Evolutionary conservation across 2,888 invertebrate genomes (phyloP).

Genomic region (Scrobipalpa atriplicella): DNA sequence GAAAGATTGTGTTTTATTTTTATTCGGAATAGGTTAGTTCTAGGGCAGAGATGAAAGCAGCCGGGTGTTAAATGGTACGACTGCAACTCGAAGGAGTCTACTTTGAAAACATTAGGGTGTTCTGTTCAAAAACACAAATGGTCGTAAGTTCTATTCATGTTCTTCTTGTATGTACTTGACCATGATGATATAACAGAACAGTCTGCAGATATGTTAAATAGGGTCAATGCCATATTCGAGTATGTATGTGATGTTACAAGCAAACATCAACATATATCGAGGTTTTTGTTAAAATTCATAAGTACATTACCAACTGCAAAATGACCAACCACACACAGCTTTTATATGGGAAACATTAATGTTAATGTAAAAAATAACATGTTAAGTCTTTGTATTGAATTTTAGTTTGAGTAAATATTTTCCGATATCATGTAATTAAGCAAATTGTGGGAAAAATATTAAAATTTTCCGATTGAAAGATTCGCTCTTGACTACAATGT

Average conservation of each 20-base stretch:
- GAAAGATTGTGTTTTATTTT: no score
- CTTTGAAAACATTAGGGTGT: no score
- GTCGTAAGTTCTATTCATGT: no score
- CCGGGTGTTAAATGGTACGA: no score
- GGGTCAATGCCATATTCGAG: slow-evolving; percentile 43
- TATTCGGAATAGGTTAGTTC: no score
- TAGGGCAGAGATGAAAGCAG: no score
- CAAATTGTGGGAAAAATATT: neutral
- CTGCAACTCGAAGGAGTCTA: no score
- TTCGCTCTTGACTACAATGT: neutral
- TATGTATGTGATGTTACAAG: neutral
- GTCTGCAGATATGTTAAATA: slow-evolving; percentile 28
- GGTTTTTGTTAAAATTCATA: neutral
- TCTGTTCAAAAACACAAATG: no score
- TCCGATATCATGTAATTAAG: neutral
- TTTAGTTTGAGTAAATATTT: neutral
- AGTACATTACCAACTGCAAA: neutral
- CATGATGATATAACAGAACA: no score
- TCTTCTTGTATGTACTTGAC: no score
- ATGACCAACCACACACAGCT: neutral
- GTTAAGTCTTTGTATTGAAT: neutral
- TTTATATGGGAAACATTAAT: slow-evolving; percentile 1
- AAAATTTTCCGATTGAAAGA: neutral
- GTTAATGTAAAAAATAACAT: neutral
- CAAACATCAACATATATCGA: neutral